Evolutionary conservation across 1,140 invertebrate species (phyloP).

Genomic region (Drosophila suzukii): DNA sequence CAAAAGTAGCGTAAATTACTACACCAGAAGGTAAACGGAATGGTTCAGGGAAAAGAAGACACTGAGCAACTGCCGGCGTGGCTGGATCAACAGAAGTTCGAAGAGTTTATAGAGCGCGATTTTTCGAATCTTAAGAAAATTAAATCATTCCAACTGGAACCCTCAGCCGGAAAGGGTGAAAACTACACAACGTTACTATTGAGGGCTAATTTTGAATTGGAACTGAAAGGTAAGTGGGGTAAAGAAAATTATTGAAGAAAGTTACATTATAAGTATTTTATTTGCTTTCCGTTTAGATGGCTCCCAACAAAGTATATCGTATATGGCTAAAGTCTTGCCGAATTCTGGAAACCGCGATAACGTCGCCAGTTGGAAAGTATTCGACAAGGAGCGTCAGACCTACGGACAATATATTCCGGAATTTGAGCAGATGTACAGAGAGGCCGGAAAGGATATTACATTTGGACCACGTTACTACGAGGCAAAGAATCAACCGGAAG

Average conservation of each 20-base stretch:
- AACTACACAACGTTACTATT: constrained; percentile 67
- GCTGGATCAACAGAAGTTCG: constrained; percentile 42
- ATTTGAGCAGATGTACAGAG: constrained; percentile 73
- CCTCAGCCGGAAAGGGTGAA: constrained; percentile 57
- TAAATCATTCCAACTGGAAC: constrained; percentile 35
- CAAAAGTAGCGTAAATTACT: not conserved
- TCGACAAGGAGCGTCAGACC: constrained; percentile 63
- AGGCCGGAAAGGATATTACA: constrained; percentile 47
- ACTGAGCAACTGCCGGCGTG: constrained; percentile 36
- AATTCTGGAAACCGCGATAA: constrained; percentile 33
- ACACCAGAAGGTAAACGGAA: constrained; percentile 5
- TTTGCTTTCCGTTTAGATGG: constrained; percentile 38
- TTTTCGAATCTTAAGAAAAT: constrained; percentile 50
- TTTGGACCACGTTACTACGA: constrained; percentile 60
- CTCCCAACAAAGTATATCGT: constrained; percentile 30
- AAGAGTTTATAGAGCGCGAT: constrained; percentile 42
- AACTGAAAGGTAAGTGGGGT: constrained; percentile 44
- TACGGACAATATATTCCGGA: constrained; percentile 60
- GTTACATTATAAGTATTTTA: not conserved
- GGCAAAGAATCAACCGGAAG: not conserved
- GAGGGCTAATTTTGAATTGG: constrained; percentile 41
- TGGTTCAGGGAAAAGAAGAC: constrained; percentile 26
- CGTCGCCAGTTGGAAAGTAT: constrained; percentile 63
- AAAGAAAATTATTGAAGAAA: not conserved
- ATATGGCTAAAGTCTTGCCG: constrained; percentile 66